Percentiles rank a stretch among this genome's conserved stretches.
Conservation (phyloP, 2,888 invertebrate species). For the Cantharis rufa region DNA sequence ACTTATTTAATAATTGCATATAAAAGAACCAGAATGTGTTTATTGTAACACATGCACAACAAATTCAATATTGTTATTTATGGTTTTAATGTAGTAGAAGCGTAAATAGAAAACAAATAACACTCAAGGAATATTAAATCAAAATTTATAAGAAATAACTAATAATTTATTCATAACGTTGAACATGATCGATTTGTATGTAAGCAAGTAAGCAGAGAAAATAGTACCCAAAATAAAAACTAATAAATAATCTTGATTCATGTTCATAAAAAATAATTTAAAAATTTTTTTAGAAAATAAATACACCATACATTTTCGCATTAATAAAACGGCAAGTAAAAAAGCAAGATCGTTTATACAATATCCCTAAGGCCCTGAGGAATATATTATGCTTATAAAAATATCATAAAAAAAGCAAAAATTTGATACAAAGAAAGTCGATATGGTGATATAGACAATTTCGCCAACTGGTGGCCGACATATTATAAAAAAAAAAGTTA, state of each 20-base stretch:
- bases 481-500: too few relatives aligned
- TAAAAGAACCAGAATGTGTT: not conserved
- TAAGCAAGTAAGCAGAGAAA: not conserved
- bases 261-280: not conserved
- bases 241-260: not conserved
- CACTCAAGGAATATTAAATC: not conserved
- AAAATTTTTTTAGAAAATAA: too few relatives aligned
- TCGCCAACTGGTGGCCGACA: too few relatives aligned
- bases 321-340: too few relatives aligned
- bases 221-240: not conserved
- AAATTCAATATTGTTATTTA: not conserved
- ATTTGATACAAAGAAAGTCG: too few relatives aligned
- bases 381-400: too few relatives aligned
- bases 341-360: too few relatives aligned
- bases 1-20: not conserved
- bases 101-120: not conserved
- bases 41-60: not conserved
- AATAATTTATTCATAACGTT: not conserved
- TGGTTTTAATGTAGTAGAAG: not conserved
- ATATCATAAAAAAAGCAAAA: too few relatives aligned
- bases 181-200: not conserved
- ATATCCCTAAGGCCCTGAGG: too few relatives aligned
- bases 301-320: too few relatives aligned
- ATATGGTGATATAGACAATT: too few relatives aligned
- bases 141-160: not conserved